Evolutionary conservation across 1,140 invertebrate species (phyloP), one percentile per base, ranked within the genome.

Genomic region (Cydia fagiglandana): DNA sequence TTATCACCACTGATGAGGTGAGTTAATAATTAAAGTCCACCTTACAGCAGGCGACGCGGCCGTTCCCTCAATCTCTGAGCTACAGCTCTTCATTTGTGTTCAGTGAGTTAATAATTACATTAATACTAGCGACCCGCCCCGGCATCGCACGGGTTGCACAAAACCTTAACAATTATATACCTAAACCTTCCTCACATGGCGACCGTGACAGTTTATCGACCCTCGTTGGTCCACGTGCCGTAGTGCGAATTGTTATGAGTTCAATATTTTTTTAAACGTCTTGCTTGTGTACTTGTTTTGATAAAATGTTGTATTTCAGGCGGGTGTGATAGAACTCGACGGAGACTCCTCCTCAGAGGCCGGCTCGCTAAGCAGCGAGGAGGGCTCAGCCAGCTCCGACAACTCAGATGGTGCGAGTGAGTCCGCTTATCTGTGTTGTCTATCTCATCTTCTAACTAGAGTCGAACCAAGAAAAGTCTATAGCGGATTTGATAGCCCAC

Each of bases 11-110:
- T 30, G 86, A 90, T 70, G 87, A 90, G 88, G 90, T 88, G n/a
- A 78, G 64, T 50, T 61, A 38, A 38, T 38, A 38, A 7, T 38
- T 38, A 38, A 30, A 3, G 30, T 3, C 64, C 28, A 68, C 64
- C 0, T 24, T 68, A 2, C 81, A 86, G 78, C 82, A 91, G 79
- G 88, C 91, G 86, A 93, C 90, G 74, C 90, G 93, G 66, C 93
- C 91, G 20, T 94, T 95, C 79, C 94, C 94, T 76, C 94, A 94
- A 81, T 96, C 95, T 2, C 89, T 96, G 66, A 96, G 96, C 80
- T 96, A 96, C 88, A 96, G 96, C 84, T 96, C 96, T 53, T 96
- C 95, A 9, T 96, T 95, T 78, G 94, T 96, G 17, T 96, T 96
- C n/a, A n/a, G 24, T 24, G 24, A 24, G 24, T 24, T 24, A 24